Evolutionary conservation across 1,140 invertebrate genomes (phyloP).

Genomic region (Drosophila nigrodunni): DNA sequence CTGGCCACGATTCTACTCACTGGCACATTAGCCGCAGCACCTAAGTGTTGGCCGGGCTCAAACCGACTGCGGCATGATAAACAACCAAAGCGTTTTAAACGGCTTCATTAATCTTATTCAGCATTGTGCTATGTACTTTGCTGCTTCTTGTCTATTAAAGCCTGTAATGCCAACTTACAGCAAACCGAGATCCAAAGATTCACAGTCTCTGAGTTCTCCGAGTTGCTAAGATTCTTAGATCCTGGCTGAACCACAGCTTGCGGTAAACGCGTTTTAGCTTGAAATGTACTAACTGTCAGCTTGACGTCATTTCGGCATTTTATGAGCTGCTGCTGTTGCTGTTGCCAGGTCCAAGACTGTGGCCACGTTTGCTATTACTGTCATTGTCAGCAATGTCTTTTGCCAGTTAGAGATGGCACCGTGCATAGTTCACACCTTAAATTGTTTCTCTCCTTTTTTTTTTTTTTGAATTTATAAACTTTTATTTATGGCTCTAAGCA

Average conservation of each 20-base stretch:
- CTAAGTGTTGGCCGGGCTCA: slow-evolving; percentile 26
- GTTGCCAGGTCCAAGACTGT: slow-evolving; percentile 20
- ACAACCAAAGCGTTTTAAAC: slow-evolving; percentile 83
- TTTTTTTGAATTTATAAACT: background rate
- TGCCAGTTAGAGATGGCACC: slow-evolving; percentile 19
- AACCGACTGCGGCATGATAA: slow-evolving; percentile 70
- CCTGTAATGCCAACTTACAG: slow-evolving; percentile 67
- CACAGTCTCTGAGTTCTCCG: background rate
- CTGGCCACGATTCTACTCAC: slow-evolving; percentile 13
- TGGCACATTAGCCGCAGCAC: slow-evolving; percentile 65
- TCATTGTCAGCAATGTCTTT: slow-evolving; percentile 20
- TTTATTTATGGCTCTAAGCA: slow-evolving; percentile 27
- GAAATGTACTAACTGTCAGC: slow-evolving; percentile 79
- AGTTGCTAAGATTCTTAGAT: slow-evolving; percentile 8
- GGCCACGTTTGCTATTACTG: slow-evolving; percentile 7
- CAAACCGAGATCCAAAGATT: slow-evolving; percentile 8
- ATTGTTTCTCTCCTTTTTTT: background rate
- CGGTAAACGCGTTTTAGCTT: slow-evolving; percentile 60
- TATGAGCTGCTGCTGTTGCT: slow-evolving; percentile 66
- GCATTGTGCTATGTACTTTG: slow-evolving; percentile 58
- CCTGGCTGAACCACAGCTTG: slow-evolving; percentile 60
- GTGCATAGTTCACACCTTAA: background rate
- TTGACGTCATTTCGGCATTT: slow-evolving; percentile 77
- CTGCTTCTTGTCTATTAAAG: slow-evolving; percentile 74
- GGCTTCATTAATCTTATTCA: slow-evolving; percentile 83